Conservation (phyloP, 2,888 invertebrate species). For the Parasteatoda lunata region DNA sequence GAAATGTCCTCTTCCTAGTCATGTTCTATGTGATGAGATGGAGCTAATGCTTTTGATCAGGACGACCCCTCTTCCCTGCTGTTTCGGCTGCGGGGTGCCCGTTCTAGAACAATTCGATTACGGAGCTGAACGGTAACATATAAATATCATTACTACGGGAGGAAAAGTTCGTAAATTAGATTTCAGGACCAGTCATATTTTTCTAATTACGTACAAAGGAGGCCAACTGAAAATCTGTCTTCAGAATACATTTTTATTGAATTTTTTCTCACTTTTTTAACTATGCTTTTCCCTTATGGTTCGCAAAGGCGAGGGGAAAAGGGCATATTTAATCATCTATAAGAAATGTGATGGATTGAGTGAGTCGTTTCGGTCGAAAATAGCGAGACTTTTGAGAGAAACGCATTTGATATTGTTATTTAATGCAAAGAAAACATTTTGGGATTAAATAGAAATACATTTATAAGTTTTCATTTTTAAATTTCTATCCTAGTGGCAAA, state of each 20-base stretch:
- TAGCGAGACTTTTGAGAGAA: neutral
- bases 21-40: neutral
- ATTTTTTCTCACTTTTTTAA: neutral
- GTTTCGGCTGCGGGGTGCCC: constrained; percentile 24
- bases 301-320: neutral
- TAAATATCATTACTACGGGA: constrained; percentile 66
- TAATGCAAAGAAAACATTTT: too few relatives aligned
- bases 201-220: constrained; percentile 64
- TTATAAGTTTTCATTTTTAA: too few relatives aligned
- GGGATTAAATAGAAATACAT: too few relatives aligned
- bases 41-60: constrained; percentile 46
- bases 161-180: constrained; percentile 58
- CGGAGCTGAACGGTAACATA: constrained; percentile 66
- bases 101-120: constrained; percentile 59
- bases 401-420: too few relatives aligned
- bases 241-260: neutral
- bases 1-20: neutral
- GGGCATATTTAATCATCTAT: neutral
- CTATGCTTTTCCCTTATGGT: neutral
- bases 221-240: neutral
- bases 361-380: neutral
- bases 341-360: neutral
- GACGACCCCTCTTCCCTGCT: constrained; percentile 3
- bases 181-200: constrained; percentile 65
- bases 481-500: too few relatives aligned